Evolutionary conservation across 2,888 invertebrate species (phyloP).

Genomic region (Caenorhabditis sp.): DNA sequence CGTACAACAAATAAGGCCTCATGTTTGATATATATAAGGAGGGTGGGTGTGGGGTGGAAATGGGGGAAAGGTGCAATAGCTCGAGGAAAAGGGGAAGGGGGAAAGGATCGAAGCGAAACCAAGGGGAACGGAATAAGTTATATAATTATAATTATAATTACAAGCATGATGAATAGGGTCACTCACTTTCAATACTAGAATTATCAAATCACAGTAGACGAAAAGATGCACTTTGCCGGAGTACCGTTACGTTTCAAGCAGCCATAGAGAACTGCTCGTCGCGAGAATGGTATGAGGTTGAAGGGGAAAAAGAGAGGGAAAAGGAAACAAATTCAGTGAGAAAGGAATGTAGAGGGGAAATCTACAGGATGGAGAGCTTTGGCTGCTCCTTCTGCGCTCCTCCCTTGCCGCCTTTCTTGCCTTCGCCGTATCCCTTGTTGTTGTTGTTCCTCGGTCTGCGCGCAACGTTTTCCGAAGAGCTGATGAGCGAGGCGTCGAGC

Average conservation of each 20-base stretch:
- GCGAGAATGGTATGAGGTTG: slow-evolving; percentile 28
- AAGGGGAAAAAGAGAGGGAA: slow-evolving; percentile 8
- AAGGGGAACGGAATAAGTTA: slow-evolving; percentile 50
- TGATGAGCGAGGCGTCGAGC: slow-evolving; percentile 65
- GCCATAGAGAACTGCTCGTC: not conserved
- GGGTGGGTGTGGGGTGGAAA: slow-evolving; percentile 10
- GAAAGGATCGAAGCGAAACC: slow-evolving; percentile 26
- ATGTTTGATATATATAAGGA: slow-evolving; percentile 32
- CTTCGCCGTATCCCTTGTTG: slow-evolving; percentile 20
- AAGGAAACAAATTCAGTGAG: not conserved
- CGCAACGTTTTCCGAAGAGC: slow-evolving; percentile 43
- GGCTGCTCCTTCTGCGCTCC: slow-evolving; percentile 49
- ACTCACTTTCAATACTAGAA: slow-evolving; percentile 51
- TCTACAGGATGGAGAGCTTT: slow-evolving; percentile 55
- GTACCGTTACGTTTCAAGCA: slow-evolving; percentile 7
- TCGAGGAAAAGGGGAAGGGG: not conserved
- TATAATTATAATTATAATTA: slow-evolving; percentile 36
- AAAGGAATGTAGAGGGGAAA: not conserved
- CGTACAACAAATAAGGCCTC: slow-evolving; percentile 54
- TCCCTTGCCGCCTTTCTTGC: slow-evolving; percentile 46
- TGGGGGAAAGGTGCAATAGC: slow-evolving; percentile 9
- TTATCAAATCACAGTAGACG: slow-evolving; percentile 58
- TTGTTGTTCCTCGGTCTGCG: slow-evolving; percentile 48
- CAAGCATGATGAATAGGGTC: slow-evolving; percentile 33
- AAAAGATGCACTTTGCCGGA: slow-evolving; percentile 43